Conservation (phyloP, 2,113 vertebrate genomes). For the Lamprotornis superbus region DNA sequence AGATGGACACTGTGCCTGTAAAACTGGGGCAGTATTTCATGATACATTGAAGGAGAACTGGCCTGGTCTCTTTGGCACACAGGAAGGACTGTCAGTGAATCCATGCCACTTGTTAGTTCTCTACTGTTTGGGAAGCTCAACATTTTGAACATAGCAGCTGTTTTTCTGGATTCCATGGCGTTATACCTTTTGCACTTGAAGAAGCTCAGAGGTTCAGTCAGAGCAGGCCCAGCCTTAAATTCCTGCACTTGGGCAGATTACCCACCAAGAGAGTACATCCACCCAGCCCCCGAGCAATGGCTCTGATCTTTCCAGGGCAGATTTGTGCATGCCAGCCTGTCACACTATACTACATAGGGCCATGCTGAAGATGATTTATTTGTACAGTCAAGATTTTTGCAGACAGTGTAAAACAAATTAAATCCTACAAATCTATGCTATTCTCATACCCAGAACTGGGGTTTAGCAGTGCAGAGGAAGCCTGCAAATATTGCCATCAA, state of each 20-base stretch:
- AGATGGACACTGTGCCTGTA: not conserved
- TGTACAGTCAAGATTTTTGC: not conserved
- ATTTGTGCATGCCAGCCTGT: not conserved
- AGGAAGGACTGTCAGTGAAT: not conserved
- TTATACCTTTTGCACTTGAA: not conserved
- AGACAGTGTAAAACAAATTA: not conserved
- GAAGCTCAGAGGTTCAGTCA: not conserved
- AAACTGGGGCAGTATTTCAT: not conserved
- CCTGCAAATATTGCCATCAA: not conserved
- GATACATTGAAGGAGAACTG: not conserved
- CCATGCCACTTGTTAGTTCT: not conserved
- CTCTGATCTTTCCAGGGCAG: not conserved
- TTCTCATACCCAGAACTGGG: not conserved
- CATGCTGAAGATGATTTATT: not conserved
- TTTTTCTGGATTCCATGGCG: not conserved
- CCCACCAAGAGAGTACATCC: rapidly evolving
- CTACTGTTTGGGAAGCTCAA: not conserved
- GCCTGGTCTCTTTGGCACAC: not conserved
- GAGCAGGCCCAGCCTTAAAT: not conserved
- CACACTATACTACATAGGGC: not conserved
- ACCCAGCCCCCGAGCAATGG: not conserved
- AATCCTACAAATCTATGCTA: not conserved
- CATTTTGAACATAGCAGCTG: not conserved
- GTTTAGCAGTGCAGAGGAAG: not conserved
- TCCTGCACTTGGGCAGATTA: not conserved